Evolutionary conservation across 2,888 invertebrate species (phyloP).

Genomic region (Drosophila yooni): DNA sequence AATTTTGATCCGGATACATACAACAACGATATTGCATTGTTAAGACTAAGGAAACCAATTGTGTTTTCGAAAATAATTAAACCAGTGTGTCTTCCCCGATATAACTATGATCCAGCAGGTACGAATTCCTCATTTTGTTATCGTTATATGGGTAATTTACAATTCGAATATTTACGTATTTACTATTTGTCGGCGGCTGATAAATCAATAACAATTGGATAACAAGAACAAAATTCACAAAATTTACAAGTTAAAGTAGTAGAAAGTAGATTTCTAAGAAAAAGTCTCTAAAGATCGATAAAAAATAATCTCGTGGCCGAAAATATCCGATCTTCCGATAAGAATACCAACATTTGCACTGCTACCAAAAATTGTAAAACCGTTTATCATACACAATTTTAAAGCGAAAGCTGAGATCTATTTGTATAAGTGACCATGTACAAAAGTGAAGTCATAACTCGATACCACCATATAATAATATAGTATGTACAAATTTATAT

Average conservation of each 20-base stretch:
- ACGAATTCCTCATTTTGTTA: constrained; percentile 72
- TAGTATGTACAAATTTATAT: background rate
- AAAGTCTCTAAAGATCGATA: background rate
- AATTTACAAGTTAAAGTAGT: background rate
- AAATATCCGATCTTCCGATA: background rate
- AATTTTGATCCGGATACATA: constrained; percentile 94
- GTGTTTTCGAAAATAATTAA: constrained; percentile 87
- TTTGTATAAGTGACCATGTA: background rate
- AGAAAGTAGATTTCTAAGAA: background rate
- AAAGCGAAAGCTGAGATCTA: background rate
- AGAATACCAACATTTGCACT: background rate
- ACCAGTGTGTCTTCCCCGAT: constrained; percentile 91
- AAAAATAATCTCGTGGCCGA: background rate
- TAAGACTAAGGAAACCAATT: constrained; percentile 91
- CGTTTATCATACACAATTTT: background rate
- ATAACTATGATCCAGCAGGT: constrained; percentile 87
- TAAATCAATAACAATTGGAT: background rate
- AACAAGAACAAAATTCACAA: background rate
- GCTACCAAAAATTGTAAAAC: background rate
- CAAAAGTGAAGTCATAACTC: background rate
- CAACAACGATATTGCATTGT: constrained; percentile 93
- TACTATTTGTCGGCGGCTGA: background rate
- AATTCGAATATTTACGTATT: background rate
- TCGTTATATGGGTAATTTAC: too few species aligned
- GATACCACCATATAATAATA: background rate